phyloP scores from a whole-genome alignment of 2,888 invertebrate species.

The Orthosia gothica region DNA sequence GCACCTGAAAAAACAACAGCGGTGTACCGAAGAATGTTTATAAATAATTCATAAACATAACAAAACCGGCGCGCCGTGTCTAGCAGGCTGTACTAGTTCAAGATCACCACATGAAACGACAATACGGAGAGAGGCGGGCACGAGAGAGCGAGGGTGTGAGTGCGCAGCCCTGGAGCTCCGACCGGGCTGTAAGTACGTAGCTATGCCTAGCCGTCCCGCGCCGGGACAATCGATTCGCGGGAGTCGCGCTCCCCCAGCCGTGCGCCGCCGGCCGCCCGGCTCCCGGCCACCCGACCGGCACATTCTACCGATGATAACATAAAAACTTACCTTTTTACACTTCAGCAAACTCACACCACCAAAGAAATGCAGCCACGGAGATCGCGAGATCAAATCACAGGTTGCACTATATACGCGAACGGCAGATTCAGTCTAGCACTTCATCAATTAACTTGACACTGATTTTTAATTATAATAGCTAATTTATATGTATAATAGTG shows the following conservation, averaged over 20 bases:
- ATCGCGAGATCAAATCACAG: slow-evolving; percentile 87
- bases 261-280: slow-evolving; percentile 62
- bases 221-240: slow-evolving; percentile 88
- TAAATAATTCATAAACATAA: slow-evolving; percentile 80
- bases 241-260: slow-evolving; percentile 82
- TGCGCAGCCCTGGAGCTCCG: slow-evolving; percentile 67
- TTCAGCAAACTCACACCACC: slow-evolving; percentile 85
- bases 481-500: slow-evolving; percentile 70
- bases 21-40: slow-evolving; percentile 71
- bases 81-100: slow-evolving; percentile 73
- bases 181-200: slow-evolving; percentile 54
- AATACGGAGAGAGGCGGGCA: slow-evolving; percentile 72
- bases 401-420: slow-evolving; percentile 83
- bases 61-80: slow-evolving; percentile 70
- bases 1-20: slow-evolving; percentile 70
- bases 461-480: slow-evolving; percentile 70
- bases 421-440: slow-evolving; percentile 78
- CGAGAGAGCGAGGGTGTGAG: slow-evolving; percentile 82
- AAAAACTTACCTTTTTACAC: slow-evolving; percentile 90
- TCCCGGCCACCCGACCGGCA: slow-evolving; percentile 76
- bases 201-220: slow-evolving; percentile 71
- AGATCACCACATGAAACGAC: slow-evolving; percentile 82
- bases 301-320: slow-evolving; percentile 75
- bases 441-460: slow-evolving; percentile 85
- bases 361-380: slow-evolving; percentile 87